phyloP scores from a whole-genome alignment of 2,888 invertebrate species.

The Andrena minutula region DNA sequence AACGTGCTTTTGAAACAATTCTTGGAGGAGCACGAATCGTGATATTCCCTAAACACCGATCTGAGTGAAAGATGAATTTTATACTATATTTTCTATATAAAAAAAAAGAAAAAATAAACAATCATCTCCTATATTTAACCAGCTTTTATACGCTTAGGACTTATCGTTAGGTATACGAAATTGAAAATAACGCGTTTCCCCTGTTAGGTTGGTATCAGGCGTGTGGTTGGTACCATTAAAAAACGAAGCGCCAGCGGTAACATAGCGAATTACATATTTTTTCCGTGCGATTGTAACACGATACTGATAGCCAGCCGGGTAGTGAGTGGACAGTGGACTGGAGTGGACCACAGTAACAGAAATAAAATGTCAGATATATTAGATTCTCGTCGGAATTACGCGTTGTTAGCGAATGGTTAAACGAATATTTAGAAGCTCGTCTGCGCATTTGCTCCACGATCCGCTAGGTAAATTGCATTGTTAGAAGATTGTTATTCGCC shows the following conservation, averaged over 20 bases:
- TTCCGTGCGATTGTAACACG: slow-evolving; percentile 40
- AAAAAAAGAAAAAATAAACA: slow-evolving; percentile 20
- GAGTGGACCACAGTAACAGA: slow-evolving; percentile 39
- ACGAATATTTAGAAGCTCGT: slow-evolving; percentile 26
- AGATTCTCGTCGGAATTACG: slow-evolving; percentile 34
- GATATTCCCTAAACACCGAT: slow-evolving; percentile 24
- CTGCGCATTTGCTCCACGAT: slow-evolving; percentile 47
- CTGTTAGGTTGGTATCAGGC: slow-evolving; percentile 20
- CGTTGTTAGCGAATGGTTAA: slow-evolving; percentile 43
- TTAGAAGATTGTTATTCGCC: neutral
- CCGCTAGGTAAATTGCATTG: slow-evolving; percentile 41
- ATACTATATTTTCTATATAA: slow-evolving; percentile 25
- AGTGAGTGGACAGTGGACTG: slow-evolving; percentile 49
- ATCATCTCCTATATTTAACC: neutral
- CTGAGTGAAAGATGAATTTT: neutral
- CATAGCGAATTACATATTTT: slow-evolving; percentile 32
- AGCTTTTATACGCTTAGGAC: neutral
- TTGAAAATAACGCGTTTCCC: neutral
- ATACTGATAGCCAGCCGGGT: slow-evolving; percentile 61
- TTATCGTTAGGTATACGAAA: too few relatives aligned
- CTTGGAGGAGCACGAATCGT: slow-evolving; percentile 87
- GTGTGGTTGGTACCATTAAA: slow-evolving; percentile 31
- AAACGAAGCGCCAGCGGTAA: slow-evolving; percentile 38
- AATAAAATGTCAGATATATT: slow-evolving; percentile 53
- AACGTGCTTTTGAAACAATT: slow-evolving; percentile 91